Evolutionary conservation across 2,797 vertebrate genomes (phyloP), one percentile per base, ranked within the genome.

Genomic region (Sebastes cheni): DNA sequence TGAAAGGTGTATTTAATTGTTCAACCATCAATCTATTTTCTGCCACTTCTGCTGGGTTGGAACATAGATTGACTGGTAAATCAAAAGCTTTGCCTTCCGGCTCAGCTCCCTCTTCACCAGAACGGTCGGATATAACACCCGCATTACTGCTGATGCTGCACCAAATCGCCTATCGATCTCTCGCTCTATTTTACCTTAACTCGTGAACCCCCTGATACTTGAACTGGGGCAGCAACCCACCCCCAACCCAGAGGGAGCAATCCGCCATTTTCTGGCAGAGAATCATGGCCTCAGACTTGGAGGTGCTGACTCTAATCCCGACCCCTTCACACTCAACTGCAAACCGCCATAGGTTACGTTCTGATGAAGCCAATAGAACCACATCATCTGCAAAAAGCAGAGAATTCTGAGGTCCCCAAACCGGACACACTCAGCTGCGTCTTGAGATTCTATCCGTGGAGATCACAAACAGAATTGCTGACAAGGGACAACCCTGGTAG

Each of bases 331-430:
- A 50, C 42, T 50, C 42, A 50, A 46, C 14, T 46, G 42, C 42
- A 46, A 50, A 50, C 42, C 7, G 3, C 42, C 42, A 1, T 8
- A 50, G 42, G 30, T 36, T 0, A 34, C 0, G 6, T 13, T 62
- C 10, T 13, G 32, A 34, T 22, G 30, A 34, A 11, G 20, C 30
- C 30, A 62, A 62, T 34, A 34, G 2, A 64, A 22, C 30, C 32
- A 22, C 61, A 23, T 36, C 30, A 13, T 62, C 32, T 36, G 32
- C n/a, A 36, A 39, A 64, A 22, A 62, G 14, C 3, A 16, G 22
- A 42, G 8, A 3, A 66, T 42, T 12, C 22, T 11, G 16, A 46
- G 36, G 16, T 46, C 23, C 22, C 22, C 34, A 65, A 27, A 25
- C 13, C 4, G 16, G 27, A 32, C n/a, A 36, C 23, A 0, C 23